Evolutionary conservation across 2,888 invertebrate genomes (phyloP), one percentile per base, ranked within the genome.

Genomic region (Microplitis manilae): DNA sequence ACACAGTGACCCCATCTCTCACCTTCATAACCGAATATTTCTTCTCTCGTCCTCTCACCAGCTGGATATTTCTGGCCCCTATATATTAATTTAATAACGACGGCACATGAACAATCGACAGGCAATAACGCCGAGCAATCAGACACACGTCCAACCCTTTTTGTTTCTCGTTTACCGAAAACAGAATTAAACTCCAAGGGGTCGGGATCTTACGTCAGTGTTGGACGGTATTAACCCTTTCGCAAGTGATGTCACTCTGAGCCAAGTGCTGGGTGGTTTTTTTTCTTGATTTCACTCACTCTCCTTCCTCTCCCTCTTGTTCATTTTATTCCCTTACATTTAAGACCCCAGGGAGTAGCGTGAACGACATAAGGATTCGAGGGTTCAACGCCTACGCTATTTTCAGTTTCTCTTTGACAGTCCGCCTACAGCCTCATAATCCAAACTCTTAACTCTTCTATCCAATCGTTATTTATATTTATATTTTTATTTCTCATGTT

Each of bases 61-160:
- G 62, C 39, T 71, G 73, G 65, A 61, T 73, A 62, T 76, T 81
- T 80, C 69, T 75, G 82, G 75, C 67, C 74, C 83, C 84, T 82
- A 86, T 84, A 88, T 89, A 90, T 89, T 89, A 90, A 89, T 89
- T 88, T 89, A 90, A 89, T 90, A 90, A 89, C 87, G 84, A 80
- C 83, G 78, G 71, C 83, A 85, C 83, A 83, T 77, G 86, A 86
- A 86, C 88, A 88, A 89, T 89, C 87, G 89, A 89, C 89, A 87
- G 89, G 87, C 89, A 88, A 89, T 88, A 88, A 89, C 86, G 85
- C 61, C 75, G 79, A 84, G 85, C 87, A 87, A 89, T 89, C 88
- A 86, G 84, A 83, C 82, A 83, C 83, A 79, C 84, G 83, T 81
- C 81, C 85, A 85, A 85, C 84, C 85, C 86, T 84, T 85, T 79